Evolutionary conservation across 2,888 invertebrate genomes (phyloP), one percentile per base, ranked within the genome.

Genomic region (Archips crataeganus): DNA sequence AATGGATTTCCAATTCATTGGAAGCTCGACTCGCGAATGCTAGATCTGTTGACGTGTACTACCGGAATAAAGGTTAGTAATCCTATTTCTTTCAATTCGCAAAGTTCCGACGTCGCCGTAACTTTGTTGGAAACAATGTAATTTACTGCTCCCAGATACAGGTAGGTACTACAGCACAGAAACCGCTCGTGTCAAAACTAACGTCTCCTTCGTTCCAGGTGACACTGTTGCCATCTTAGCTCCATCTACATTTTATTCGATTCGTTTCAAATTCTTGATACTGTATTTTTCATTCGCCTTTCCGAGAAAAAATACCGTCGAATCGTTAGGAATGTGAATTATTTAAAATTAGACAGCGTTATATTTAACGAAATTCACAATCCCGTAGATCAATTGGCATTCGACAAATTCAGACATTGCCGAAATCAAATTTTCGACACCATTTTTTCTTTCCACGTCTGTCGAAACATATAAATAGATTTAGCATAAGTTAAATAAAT

Each of bases 401-500:
- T 63, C 69, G 65, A 60, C 51, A 70, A 71, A 71, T 68, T 76
- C 75, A 75, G 75, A 63, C 70, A 71, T 76, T 74, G 75, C 75
- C 79, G 81, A 84, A 85, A 85, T 86, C 79, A 82, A 70, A 85
- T 84, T 84, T 81, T 69, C 75, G 75, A 75, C 70, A 78, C 74
- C 80, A 79, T 82, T 84, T 83, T 81, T 77, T 83, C 78, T 79
- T 54, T 71, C 65, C 75, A 76, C 80, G 79, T 81, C 79, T 83
- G 77, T 81, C 76, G 83, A 81, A 83, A 84, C 76, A 82, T 80
- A 84, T 80, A 84, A 84, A 84, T 86, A 83, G 81, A 82, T 83
- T 83, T 81, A 75, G 77, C 79, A 80, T 81, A 78, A 83, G 80
- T 81, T 76, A 82, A 86, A 86, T 76, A 82, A 86, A 86, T 87